These are phyloP conservation scores for Lagopus muta DNA, from an alignment of 2,113 vertebrate species.

Conservation along the genomic window DNA sequence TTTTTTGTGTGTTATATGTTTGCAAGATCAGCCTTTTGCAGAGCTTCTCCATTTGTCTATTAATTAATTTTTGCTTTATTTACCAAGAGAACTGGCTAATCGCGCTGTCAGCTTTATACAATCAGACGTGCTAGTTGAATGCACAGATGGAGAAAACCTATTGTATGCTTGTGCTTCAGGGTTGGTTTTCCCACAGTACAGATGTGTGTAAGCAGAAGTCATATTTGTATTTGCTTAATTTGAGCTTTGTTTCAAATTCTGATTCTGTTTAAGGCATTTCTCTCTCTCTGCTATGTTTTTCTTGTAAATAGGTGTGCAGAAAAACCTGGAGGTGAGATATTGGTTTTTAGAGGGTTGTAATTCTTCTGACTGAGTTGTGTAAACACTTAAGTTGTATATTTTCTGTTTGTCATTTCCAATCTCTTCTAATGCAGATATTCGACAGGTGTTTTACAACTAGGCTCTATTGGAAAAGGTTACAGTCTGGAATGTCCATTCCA, in stretches of 20 bases:
- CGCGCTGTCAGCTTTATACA: not conserved
- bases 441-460: constrained; percentile 44
- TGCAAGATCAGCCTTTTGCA: not conserved
- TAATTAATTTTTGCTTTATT: not conserved
- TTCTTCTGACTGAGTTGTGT: constrained; percentile 28
- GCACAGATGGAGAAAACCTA: not conserved
- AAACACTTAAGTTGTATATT: constrained; percentile 55
- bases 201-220: not conserved
- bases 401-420: constrained; percentile 56
- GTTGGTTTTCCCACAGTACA: not conserved
- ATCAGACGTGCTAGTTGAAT: not conserved
- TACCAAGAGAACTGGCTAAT: not conserved
- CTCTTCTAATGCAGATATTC: constrained; percentile 57
- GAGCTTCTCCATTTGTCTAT: fast-evolving
- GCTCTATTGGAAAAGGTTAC: constrained; percentile 38
- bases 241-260: not conserved
- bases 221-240: not conserved
- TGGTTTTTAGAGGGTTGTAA: constrained; percentile 25
- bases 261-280: not conserved
- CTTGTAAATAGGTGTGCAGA: not conserved
- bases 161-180: not conserved
- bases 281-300: not conserved
- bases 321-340: constrained; percentile 14
- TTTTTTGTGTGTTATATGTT: not conserved
- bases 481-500: not conserved